phyloP scores from a whole-genome alignment of 2,797 vertebrate species.

The Pelochelys cantorii region DNA sequence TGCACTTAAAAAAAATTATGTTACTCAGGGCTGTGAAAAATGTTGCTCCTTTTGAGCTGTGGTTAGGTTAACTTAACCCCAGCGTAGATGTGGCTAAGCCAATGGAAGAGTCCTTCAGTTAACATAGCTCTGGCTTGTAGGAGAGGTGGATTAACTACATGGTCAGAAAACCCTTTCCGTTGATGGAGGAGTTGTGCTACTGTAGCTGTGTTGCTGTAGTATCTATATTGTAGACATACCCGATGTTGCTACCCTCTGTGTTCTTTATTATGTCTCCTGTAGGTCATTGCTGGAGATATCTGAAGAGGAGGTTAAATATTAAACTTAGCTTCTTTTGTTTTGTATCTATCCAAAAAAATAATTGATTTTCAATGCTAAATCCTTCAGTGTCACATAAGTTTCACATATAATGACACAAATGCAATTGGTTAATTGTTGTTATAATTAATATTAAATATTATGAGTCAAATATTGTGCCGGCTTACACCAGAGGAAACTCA shows the following conservation, averaged over 20 bases:
- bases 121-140: neutral
- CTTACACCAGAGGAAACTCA: accelerated
- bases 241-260: neutral
- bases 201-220: neutral
- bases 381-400: neutral
- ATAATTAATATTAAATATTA: neutral
- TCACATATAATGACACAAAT: neutral
- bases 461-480: accelerated
- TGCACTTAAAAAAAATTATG: neutral
- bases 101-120: neutral
- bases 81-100: neutral
- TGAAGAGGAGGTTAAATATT: too few relatives aligned
- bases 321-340: neutral
- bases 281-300: neutral
- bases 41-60: neutral
- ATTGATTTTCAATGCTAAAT: neutral
- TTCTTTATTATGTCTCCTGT: neutral
- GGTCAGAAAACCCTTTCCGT: neutral
- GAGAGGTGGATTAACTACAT: neutral
- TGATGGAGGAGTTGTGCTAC: neutral
- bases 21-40: neutral
- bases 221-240: neutral
- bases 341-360: neutral
- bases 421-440: neutral
- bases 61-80: neutral